Evolutionary conservation across 1,140 invertebrate species (phyloP).

Genomic region (Trachymyrmex cornetzi): DNA sequence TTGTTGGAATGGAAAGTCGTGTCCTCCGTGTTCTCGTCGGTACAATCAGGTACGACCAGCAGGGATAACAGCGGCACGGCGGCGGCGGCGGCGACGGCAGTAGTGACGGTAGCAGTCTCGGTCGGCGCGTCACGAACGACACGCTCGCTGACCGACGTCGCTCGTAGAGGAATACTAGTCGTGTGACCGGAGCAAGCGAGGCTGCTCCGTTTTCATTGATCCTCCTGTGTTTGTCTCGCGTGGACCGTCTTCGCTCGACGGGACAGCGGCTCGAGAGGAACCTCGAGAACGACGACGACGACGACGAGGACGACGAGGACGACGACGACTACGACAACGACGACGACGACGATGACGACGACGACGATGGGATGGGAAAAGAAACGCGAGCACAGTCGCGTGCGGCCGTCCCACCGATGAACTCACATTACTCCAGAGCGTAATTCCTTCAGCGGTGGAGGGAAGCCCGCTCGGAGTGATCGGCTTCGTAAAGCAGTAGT

Average conservation of each 20-base stretch:
- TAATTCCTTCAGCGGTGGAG: background rate
- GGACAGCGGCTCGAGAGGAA: too few species aligned
- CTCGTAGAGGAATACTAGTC: background rate
- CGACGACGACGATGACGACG: background rate
- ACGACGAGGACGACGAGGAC: background rate
- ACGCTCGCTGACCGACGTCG: background rate
- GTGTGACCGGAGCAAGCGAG: background rate
- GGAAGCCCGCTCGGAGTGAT: background rate
- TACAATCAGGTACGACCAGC: too few species aligned
- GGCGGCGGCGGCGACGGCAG: background rate
- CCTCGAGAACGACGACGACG: background rate
- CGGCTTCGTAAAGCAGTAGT: background rate
- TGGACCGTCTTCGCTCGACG: background rate
- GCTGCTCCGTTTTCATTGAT: constrained; percentile 26
- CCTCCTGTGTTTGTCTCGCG: background rate
- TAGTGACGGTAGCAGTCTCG: background rate
- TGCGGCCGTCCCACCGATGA: background rate
- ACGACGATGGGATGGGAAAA: background rate
- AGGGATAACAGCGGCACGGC: background rate
- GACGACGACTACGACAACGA: background rate
- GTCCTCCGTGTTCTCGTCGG: background rate
- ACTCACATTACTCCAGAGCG: background rate
- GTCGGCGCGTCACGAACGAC: constrained; percentile 10
- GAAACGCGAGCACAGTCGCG: background rate
- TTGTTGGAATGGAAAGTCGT: constrained; percentile 32